Conservation (phyloP, 2,113 vertebrate species). For the Antennarius striatus region DNA sequence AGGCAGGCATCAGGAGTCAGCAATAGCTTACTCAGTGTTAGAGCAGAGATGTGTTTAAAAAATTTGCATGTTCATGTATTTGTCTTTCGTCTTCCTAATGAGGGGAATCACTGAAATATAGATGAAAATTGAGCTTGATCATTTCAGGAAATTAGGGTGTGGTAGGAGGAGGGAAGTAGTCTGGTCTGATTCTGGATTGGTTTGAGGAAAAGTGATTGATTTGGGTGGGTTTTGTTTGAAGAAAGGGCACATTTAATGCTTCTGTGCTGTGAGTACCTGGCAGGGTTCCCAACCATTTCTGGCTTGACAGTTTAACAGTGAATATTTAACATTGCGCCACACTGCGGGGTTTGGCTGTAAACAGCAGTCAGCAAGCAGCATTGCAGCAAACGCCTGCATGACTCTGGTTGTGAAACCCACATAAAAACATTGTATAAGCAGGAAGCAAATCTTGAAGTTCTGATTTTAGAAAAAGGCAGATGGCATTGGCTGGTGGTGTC, state of each 20-base stretch:
- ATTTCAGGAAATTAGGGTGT: constrained; percentile 37
- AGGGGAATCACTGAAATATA: constrained; percentile 30
- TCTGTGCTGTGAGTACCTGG: constrained; percentile 65
- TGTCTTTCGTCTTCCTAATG: constrained; percentile 31
- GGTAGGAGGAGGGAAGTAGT: constrained; percentile 18
- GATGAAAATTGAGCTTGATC: constrained; percentile 16
- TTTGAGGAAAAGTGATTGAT: constrained; percentile 33
- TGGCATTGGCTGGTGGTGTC: constrained; percentile 78
- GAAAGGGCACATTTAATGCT: constrained; percentile 27
- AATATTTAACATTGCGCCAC: constrained; percentile 78
- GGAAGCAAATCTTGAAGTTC: constrained; percentile 70
- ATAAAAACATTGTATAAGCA: constrained; percentile 64
- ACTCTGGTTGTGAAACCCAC: constrained; percentile 63
- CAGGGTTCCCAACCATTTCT: constrained; percentile 62
- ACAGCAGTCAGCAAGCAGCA: constrained; percentile 66
- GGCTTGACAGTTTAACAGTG: constrained; percentile 79
- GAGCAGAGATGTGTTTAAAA: constrained; percentile 43
- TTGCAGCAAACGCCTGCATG: constrained; percentile 60
- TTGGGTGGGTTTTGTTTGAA: constrained; percentile 39
- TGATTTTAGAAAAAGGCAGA: constrained; percentile 79
- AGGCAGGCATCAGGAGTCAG: constrained; percentile 66
- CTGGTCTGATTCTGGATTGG: constrained; percentile 37
- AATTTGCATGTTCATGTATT: constrained; percentile 24
- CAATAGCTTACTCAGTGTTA: constrained; percentile 19
- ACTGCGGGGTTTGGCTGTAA: constrained; percentile 68